These are phyloP conservation scores for Hemicrepidius hirtus DNA, from an alignment of 2,888 invertebrate species.

Conservation along the genomic window DNA sequence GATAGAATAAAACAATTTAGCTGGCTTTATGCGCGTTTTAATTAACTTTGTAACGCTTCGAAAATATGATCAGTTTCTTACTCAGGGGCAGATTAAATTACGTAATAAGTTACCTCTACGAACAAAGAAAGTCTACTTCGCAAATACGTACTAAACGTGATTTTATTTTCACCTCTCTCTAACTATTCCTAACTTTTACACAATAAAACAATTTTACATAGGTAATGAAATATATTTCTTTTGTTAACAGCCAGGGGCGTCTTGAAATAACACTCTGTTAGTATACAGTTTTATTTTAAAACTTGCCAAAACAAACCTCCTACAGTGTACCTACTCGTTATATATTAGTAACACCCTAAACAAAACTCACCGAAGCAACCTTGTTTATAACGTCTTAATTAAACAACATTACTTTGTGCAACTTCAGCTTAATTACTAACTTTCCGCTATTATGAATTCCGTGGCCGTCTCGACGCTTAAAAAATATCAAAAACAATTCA, in stretches of 20 bases:
- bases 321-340: conserved; percentile 11
- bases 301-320: conserved; percentile 22
- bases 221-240: conserved; percentile 28
- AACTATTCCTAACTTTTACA: conserved; percentile 5
- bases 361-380: conserved; percentile 30
- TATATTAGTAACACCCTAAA: conserved; percentile 30
- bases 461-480: conserved; percentile 2
- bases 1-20: conserved; percentile 23
- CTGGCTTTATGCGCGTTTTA: conserved; percentile 13
- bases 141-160: neutral
- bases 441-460: conserved; percentile 22
- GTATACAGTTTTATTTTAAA: conserved; percentile 23
- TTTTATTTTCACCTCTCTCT: conserved; percentile 5
- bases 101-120: conserved; percentile 30
- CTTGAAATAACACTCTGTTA: conserved; percentile 28
- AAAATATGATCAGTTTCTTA: conserved; percentile 26
- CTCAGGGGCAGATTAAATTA: conserved; percentile 29
- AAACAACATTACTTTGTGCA: conserved; percentile 34
- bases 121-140: conserved; percentile 28
- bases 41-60: conserved; percentile 31
- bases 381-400: conserved; percentile 31
- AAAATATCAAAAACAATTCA: conserved; percentile 24
- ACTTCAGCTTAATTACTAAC: conserved; percentile 29
- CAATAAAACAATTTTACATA: conserved; percentile 28
- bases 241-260: conserved; percentile 9